Evolutionary conservation across 2,888 invertebrate species (phyloP), one percentile per base, ranked within the genome.

Genomic region (Neoaliturus tenellus): DNA sequence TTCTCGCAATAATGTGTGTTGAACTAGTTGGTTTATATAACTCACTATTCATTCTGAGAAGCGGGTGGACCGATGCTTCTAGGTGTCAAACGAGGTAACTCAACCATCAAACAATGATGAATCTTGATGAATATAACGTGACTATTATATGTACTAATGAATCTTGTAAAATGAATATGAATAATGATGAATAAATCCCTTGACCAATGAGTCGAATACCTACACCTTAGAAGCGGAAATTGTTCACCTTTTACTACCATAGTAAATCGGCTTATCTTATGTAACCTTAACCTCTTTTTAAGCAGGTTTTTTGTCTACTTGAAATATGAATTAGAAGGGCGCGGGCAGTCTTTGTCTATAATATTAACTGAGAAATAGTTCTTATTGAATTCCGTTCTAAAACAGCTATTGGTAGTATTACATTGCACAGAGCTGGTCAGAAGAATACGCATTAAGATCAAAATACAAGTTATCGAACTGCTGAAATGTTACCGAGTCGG

Each of bases 241-340:
- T 44, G 73, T 75, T 75, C 73, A 75, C 73, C 73, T 75, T 75
- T 75, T 75, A 44, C n/a, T n/a, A n/a, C n/a, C n/a, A n/a, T n/a
- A n/a, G n/a, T n/a, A n/a, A n/a, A n/a, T n/a, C n/a, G n/a, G n/a
- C n/a, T n/a, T n/a, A n/a, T n/a, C n/a, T n/a, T n/a, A n/a, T n/a
- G n/a, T n/a, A n/a, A n/a, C n/a, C n/a, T n/a, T n/a, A n/a, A n/a
- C n/a, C n/a, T n/a, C n/a, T n/a, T n/a, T n/a, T n/a, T n/a, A n/a
- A n/a, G n/a, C n/a, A n/a, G n/a, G n/a, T n/a, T n/a, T n/a, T n/a
- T n/a, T n/a, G n/a, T n/a, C n/a, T n/a, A n/a, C n/a, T n/a, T n/a
- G n/a, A n/a, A n/a, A n/a, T n/a, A n/a, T n/a, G n/a, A n/a, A n/a
- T n/a, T n/a, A n/a, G n/a, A n/a, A n/a, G n/a, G n/a, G n/a, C n/a